These are phyloP conservation scores for Forbesichthys agassizii DNA, from an alignment of 2,113 vertebrate genomes.

Conservation along the genomic window DNA sequence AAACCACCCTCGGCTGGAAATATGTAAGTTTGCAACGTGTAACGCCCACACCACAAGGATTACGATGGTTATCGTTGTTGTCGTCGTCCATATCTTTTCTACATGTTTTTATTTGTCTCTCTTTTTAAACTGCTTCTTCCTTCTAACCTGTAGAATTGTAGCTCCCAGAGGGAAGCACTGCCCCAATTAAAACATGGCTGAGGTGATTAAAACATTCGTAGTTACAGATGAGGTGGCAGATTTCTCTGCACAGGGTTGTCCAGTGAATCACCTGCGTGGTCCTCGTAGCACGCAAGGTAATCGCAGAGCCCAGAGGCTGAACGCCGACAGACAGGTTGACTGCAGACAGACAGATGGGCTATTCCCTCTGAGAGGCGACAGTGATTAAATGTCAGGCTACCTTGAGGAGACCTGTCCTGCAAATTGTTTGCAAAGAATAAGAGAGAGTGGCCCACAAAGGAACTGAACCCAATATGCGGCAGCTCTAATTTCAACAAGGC, in stretches of 20 bases:
- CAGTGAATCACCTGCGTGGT: constrained; percentile 27
- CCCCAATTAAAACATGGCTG: constrained; percentile 4
- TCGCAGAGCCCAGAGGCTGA: constrained; percentile 50
- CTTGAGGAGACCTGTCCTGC: constrained; percentile 48
- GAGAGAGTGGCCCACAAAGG: constrained; percentile 27
- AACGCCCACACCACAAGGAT: no score
- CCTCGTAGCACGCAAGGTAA: constrained; percentile 38
- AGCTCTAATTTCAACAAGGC: constrained; percentile 26
- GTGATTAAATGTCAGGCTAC: constrained; percentile 65
- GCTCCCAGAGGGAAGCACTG: constrained; percentile 4
- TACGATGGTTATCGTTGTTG: background rate
- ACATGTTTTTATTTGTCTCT: background rate
- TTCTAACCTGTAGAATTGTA: constrained; percentile 1
- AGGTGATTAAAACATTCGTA: constrained; percentile 26
- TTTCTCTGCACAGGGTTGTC: constrained; percentile 16
- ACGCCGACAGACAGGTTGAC: constrained; percentile 1
- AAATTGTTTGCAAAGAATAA: constrained; percentile 51
- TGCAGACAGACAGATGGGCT: constrained; percentile 38
- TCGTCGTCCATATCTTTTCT: no score
- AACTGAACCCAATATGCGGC: constrained; percentile 27
- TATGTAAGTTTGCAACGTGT: constrained; percentile 81
- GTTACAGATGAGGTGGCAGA: constrained; percentile 31
- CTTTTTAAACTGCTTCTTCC: constrained; percentile 1
- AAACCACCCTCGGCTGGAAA: constrained; percentile 99
- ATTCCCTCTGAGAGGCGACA: constrained; percentile 52